A percentile compares a stretch with the other conserved stretches of the same genome.
Conservation (phyloP, 2,113 vertebrate genomes). For the Hemicordylus capensis region DNA sequence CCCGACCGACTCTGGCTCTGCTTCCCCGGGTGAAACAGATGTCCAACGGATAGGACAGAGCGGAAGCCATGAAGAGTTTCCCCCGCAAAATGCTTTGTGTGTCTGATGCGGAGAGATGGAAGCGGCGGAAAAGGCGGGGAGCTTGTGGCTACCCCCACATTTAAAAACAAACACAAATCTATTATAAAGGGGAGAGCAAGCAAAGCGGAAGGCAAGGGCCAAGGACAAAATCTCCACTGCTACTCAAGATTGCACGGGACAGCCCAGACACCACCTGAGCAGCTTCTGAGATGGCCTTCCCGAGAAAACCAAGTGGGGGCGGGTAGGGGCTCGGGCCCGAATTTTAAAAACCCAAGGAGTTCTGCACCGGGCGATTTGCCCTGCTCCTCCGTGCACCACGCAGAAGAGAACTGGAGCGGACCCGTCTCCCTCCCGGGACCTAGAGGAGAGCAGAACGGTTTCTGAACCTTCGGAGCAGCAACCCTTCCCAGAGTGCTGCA, state of each 20-base stretch:
- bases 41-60: not conserved
- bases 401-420: not conserved
- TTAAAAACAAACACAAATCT: not conserved
- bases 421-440: not conserved
- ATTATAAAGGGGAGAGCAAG: not conserved
- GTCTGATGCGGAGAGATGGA: not conserved
- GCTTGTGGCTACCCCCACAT: not conserved
- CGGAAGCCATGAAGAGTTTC: not conserved
- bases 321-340: not conserved
- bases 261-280: not conserved
- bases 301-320: not conserved
- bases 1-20: not conserved
- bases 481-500: not conserved
- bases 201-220: rapidly evolving
- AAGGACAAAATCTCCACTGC: not conserved
- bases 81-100: too few species aligned
- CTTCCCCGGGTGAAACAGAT: not conserved
- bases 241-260: not conserved
- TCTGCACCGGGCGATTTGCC: rapidly evolving
- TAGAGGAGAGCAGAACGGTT: rapidly evolving
- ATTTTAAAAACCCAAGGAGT: too few species aligned
- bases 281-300: constrained; percentile 7
- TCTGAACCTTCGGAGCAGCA: not conserved
- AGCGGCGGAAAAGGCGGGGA: not conserved
- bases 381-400: not conserved